These are phyloP conservation scores for Parazoanthus swiftii DNA, from an alignment of 92 coral and sea anemone genomes.

Conservation along the genomic window DNA sequence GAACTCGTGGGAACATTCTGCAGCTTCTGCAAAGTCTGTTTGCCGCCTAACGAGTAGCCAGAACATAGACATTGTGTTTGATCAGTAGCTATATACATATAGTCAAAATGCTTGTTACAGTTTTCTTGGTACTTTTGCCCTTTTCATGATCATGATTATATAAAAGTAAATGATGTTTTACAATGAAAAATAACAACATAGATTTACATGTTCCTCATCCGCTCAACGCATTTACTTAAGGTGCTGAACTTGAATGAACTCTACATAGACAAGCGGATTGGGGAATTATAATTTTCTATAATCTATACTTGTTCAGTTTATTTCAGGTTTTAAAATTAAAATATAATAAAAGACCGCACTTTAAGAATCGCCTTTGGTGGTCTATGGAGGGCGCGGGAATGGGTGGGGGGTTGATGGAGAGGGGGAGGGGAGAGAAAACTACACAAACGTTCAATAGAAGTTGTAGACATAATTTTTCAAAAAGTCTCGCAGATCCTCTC, in stretches of 20 bases:
- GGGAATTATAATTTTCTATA: not conserved
- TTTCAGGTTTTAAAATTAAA: constrained; percentile 9
- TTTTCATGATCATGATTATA: not conserved
- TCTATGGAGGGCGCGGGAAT: not conserved
- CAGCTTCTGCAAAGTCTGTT: not conserved
- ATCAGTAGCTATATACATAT: not conserved
- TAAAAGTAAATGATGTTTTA: not conserved
- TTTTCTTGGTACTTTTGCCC: not conserved
- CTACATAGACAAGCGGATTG: constrained; percentile 14
- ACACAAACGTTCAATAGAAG: not conserved
- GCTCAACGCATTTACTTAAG: constrained; percentile 1
- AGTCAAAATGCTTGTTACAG: not conserved
- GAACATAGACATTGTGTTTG: constrained; percentile 10
- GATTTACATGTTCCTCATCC: constrained; percentile 10
- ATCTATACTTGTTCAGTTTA: not conserved
- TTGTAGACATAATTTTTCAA: constrained; percentile 39
- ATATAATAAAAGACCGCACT: constrained; percentile 1
- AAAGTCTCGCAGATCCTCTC: constrained; percentile 47
- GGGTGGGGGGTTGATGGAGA: not conserved
- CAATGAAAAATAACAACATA: constrained; percentile 1
- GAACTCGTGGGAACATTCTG: not conserved
- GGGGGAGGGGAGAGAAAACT: not conserved
- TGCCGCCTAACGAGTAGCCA: constrained; percentile 8
- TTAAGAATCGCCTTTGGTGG: constrained; percentile 1
- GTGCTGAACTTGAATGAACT: not conserved